Base-by-base conservation (phyloP, 2,888 invertebrate genomes). In the Proisotoma minuta region DNA sequence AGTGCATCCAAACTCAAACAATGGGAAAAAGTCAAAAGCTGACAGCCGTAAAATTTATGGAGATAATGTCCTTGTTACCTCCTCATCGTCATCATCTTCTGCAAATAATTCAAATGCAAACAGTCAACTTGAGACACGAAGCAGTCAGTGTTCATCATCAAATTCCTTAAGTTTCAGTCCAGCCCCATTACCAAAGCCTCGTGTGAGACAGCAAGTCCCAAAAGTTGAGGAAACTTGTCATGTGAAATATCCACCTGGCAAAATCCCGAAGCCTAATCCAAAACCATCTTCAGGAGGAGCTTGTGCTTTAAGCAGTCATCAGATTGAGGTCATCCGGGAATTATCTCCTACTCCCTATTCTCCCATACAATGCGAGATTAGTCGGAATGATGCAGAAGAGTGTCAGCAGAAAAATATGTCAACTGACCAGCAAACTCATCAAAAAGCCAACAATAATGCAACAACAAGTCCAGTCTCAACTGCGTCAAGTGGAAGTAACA, bases 1-100 rank as follows among this genome's bases (percentile, higher is more conserved):
- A 18, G 34, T 4, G 39, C 34, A 5, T 22, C 26, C 15, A 15
- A 29, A 29, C 18, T 8, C 10, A 51, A 24, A 54, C 28, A 53
- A 57, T 20, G 40, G 51, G 29, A 39, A 28, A 20, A 40, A 26
- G n/a, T 53, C 8, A 39, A 43, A 29, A 60, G 24, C 54, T 39
- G 60, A 65, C 47, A 63, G 53, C 39, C 57, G 57, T 59, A 70
- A 68, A 59, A 66, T 68, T 51, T 68, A 66, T 59, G 68, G 66
- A 50, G 70, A 68, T 48, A 57, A 62, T 47, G 56, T 62, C 52
- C 43, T 60, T 15, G 3, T 28, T 5, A 5, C 20, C 4, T 27
- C 51, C 28, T 53, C 59, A n/a, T n/a, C n/a, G n/a, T n/a, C n/a
- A n/a, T n/a, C n/a, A n/a, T n/a, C n/a, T n/a, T n/a, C n/a, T n/a